Percentiles rank a stretch among this genome's conserved stretches.
Evolutionary conservation across 2,888 invertebrate genomes (phyloP).

Genomic region (Cacoxenus indagator): DNA sequence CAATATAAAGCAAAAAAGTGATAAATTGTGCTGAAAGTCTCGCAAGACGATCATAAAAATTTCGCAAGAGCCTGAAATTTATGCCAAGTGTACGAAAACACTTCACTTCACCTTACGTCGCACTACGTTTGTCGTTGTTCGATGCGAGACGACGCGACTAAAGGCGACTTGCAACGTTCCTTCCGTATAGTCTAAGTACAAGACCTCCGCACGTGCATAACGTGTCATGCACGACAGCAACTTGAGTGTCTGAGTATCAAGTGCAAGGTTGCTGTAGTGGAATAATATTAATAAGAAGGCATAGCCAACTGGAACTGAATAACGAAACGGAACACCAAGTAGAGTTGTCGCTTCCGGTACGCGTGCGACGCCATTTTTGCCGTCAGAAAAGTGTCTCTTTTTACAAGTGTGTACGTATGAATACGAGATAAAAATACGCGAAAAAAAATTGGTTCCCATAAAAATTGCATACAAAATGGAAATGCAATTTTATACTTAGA

Average conservation of each 20-base stretch:
- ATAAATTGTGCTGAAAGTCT: slow-evolving; percentile 51
- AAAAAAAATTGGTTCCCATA: not conserved
- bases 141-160: not conserved
- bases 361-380: not conserved
- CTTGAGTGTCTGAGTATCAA: slow-evolving; percentile 22
- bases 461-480: slow-evolving; percentile 15
- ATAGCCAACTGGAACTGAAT: not conserved
- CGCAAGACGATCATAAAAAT: slow-evolving; percentile 53
- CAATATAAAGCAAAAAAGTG: slow-evolving; percentile 37
- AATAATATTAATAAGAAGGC: not conserved
- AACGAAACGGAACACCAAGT: not conserved
- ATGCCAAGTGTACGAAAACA: slow-evolving; percentile 26
- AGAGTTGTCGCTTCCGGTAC: not conserved
- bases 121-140: not conserved
- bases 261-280: slow-evolving; percentile 22
- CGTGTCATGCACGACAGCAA: slow-evolving; percentile 5
- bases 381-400: not conserved
- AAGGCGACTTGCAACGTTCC: too few relatives aligned
- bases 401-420: not conserved
- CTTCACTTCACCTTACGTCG: not conserved
- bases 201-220: not conserved
- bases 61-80: slow-evolving; percentile 35
- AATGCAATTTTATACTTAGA: slow-evolving; percentile 18
- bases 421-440: not conserved
- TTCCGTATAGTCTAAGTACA: too few relatives aligned